Base-by-base conservation (phyloP, 2,113 vertebrate species). In the Callaeas wilsoni region DNA sequence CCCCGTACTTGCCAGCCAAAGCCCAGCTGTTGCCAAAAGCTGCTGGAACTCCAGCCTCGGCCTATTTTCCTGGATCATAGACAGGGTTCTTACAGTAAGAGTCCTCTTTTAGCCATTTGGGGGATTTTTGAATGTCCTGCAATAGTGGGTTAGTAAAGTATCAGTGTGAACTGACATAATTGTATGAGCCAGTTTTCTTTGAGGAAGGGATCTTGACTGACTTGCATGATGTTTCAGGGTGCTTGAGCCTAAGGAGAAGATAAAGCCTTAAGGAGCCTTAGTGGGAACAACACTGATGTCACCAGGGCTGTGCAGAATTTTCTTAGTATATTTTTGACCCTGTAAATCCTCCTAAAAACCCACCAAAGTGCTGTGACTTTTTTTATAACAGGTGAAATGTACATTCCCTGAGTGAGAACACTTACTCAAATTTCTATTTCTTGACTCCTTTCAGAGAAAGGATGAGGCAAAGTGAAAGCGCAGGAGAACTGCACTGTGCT, bases 31-130 rank as follows among this genome's bases (percentile, higher is more conserved):
- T 76, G 4, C 82, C 95, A 23, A 98, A 96, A 74, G 81, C 97
- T 7, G 39, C 59, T 25, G 47, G 12, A 47, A 84, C 98, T 5
- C n/a, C 94, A 22, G 30, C 97, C 17, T 99, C 99, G 0, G 98
- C 99, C 1, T 99, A 99, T 78, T 99, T 99, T 84, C 98, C 99
- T 49, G 98, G 98, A 69, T 98, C 98, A 94, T 6, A 49, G 83
- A 41, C 23, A n/a, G 35, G 64, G 15, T 7, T 87, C 93, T 83
- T n/a, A 7, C 47, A 27, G 59, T 25, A 37, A 46, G 69, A 57
- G 32, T 13, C 25, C 15, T 68, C 37, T 70, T 65, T 4, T 19
- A 68, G 62, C 22, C 25, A 7, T 0, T 1, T 8, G 15, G 49
- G 73, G 15, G 20, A 52, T 52, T n/a, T 78, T 1, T 25, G 32